Conservation (phyloP, 2,113 vertebrate genomes). For the Oncorhynchus gorbuscha region DNA sequence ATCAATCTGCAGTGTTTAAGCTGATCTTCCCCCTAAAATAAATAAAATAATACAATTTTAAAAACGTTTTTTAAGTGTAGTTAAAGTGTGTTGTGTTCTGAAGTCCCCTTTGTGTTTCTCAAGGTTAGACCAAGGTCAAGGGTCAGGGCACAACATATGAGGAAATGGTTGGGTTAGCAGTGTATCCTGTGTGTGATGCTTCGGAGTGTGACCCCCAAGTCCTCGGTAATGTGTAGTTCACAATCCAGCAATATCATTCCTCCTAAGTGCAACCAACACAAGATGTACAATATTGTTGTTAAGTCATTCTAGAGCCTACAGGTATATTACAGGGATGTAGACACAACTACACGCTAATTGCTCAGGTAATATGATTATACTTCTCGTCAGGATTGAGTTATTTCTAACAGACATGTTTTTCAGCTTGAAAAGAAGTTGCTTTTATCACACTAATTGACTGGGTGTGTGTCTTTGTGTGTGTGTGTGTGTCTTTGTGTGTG, state of each 20-base stretch:
- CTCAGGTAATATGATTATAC: conserved; percentile 71
- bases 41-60: no score
- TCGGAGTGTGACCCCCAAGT: conserved; percentile 19
- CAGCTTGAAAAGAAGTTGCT: conserved; percentile 65
- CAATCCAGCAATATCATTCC: conserved; percentile 34
- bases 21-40: no score
- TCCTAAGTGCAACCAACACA: conserved; percentile 25
- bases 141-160: conserved; percentile 5
- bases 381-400: conserved; percentile 65
- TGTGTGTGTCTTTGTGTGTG: background rate
- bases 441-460: conserved; percentile 58
- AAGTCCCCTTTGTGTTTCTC: background rate
- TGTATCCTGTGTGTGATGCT: no score
- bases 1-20: no score
- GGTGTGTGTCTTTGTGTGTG: background rate
- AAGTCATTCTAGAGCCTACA: conserved; percentile 74
- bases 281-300: conserved; percentile 66
- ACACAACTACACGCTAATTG: conserved; percentile 72
- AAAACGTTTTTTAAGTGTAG: no score
- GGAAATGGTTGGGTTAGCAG: no score
- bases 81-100: no score
- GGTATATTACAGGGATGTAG: conserved; percentile 48
- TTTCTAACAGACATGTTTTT: conserved; percentile 66
- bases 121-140: background rate
- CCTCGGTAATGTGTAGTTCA: conserved; percentile 15